phyloP scores from a whole-genome alignment of 2,113 vertebrate genomes.

The Raphicerus campestris region DNA sequence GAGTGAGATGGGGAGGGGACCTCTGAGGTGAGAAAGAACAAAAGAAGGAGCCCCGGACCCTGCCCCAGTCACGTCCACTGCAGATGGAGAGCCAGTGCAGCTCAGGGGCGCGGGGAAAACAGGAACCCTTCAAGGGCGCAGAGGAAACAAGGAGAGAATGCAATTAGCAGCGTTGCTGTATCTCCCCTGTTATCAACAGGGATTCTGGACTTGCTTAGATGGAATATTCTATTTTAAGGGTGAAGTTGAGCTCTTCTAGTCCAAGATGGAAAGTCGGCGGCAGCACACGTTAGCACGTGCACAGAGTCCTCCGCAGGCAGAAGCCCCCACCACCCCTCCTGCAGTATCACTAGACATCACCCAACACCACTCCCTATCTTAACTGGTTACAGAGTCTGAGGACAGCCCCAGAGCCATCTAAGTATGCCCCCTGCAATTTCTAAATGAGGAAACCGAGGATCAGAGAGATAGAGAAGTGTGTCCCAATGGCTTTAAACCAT shows the following conservation, averaged over 20 bases:
- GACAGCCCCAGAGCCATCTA: neutral
- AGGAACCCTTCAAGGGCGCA: slow-evolving; percentile 46
- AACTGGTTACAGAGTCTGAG: neutral
- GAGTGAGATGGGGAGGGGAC: neutral
- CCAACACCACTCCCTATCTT: neutral
- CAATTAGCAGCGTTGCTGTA: slow-evolving; percentile 16
- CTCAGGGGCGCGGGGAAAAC: slow-evolving; percentile 29
- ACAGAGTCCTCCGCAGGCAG: slow-evolving; percentile 28
- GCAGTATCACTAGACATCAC: neutral
- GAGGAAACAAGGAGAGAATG: slow-evolving; percentile 26
- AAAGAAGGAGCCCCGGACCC: slow-evolving; percentile 12
- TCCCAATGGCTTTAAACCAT: neutral
- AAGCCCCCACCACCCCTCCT: rapidly evolving
- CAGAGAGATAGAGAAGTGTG: neutral
- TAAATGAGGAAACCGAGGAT: neutral
- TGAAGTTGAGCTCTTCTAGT: slow-evolving; percentile 5
- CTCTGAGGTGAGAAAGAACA: slow-evolving; percentile 30
- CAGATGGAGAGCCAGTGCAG: slow-evolving; percentile 48
- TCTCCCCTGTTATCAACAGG: slow-evolving; percentile 30
- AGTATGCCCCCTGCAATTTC: neutral
- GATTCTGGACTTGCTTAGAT: slow-evolving; percentile 40
- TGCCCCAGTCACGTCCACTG: neutral
- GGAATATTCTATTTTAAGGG: slow-evolving; percentile 64
- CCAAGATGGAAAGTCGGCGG: slow-evolving; percentile 23
- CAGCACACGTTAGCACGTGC: neutral